phyloP scores from a whole-genome alignment of 2,797 vertebrate species.

The Prunella strophiata region DNA sequence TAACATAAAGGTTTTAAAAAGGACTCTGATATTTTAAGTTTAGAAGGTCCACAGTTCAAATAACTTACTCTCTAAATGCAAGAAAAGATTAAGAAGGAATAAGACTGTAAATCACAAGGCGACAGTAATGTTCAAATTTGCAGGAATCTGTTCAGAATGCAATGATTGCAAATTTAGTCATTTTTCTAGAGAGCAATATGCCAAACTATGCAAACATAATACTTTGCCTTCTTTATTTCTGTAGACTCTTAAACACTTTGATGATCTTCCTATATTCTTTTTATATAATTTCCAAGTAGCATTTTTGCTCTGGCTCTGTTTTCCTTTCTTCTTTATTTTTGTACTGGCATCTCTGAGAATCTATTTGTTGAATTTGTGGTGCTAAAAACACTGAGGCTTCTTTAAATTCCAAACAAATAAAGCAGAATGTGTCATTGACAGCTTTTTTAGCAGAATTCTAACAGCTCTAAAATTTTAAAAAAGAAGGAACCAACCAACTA shows the following conservation, averaged over 20 bases:
- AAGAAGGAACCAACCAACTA: background rate
- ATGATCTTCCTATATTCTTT: background rate
- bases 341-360: background rate
- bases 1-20: background rate
- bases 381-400: background rate
- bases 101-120: background rate
- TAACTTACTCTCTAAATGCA: background rate
- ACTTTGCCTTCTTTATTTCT: background rate
- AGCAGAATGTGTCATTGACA: background rate
- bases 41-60: background rate
- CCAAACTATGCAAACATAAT: background rate
- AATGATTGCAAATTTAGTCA: background rate
- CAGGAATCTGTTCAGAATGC: background rate
- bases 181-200: background rate
- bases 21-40: background rate
- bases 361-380: background rate
- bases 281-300: background rate
- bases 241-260: background rate
- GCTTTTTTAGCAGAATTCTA: background rate
- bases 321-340: conserved; percentile 17
- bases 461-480: background rate
- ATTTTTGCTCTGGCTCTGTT: background rate
- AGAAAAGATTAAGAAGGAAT: background rate
- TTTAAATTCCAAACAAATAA: conserved; percentile 9
- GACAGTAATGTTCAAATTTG: background rate